phyloP scores from a whole-genome alignment of 2,797 vertebrate genomes.

The Pempheris klunzingeri region DNA sequence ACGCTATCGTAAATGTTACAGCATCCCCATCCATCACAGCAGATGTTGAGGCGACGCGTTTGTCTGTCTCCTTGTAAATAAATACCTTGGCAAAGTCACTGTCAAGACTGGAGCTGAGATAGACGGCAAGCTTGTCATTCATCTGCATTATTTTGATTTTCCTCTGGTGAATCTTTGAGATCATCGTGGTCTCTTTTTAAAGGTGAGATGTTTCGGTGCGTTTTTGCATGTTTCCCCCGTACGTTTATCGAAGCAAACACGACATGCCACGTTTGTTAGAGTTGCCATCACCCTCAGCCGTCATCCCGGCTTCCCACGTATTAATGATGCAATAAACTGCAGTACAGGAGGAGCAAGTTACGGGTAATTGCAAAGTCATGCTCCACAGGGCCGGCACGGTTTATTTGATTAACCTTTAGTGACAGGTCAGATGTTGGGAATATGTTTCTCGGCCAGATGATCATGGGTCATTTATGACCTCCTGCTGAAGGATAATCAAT shows the following conservation, averaged over 20 bases:
- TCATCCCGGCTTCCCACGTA: constrained; percentile 39
- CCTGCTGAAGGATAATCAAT: constrained; percentile 65
- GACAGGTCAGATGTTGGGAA: constrained; percentile 68
- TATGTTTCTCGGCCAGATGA: constrained; percentile 64
- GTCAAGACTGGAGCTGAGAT: background rate
- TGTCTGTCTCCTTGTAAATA: constrained; percentile 22
- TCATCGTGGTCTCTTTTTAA: background rate
- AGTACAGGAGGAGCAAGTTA: constrained; percentile 56
- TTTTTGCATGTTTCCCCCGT: constrained; percentile 15
- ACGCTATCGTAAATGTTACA: background rate
- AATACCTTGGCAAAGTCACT: constrained; percentile 8
- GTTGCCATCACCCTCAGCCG: constrained; percentile 28
- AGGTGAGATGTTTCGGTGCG: background rate
- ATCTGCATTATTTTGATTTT: background rate
- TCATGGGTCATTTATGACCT: constrained; percentile 67
- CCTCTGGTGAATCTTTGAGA: background rate
- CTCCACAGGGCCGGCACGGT: constrained; percentile 40
- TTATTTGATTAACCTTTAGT: constrained; percentile 74
- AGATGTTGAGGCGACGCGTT: constrained; percentile 7
- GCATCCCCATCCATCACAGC: constrained; percentile 12
- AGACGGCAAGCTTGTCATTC: constrained; percentile 16
- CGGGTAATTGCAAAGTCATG: constrained; percentile 69
- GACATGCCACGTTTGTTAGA: constrained; percentile 10
- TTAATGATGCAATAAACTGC: constrained; percentile 68
- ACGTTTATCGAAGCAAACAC: constrained; percentile 8